Evolutionary conservation across 2,888 invertebrate species (phyloP), one percentile per base, ranked within the genome.

Genomic region (Pristionchus entomophagus): DNA sequence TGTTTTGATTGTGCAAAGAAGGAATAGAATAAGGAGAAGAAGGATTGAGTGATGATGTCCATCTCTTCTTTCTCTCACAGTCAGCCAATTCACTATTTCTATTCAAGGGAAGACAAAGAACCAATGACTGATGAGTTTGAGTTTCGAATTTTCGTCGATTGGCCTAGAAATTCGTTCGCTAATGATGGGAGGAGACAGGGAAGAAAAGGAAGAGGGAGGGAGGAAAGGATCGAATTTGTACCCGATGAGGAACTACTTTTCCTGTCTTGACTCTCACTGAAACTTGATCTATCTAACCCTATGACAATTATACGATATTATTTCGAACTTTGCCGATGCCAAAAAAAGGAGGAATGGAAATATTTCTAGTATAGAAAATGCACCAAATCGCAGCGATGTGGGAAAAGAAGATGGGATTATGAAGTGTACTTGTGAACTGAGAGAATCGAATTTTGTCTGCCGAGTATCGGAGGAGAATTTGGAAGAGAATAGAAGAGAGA

Each of bases 401-500:
- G 73, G 73, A 73, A 73, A 73, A 41, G 10, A 41, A 41, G 41
- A 35, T 26, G 26, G 41, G 45, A 41, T 41, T 38, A 22, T 73
- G 73, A 73, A 73, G 73, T 73, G 41, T 26, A 73, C 73, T 73
- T 73, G 73, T 45, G 73, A 73, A 73, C 73, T 45, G 73, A 73
- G 73, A 45, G 73, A 17, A 45, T n/a, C n/a, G 41, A 73, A 73
- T 41, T 73, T 26, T 8, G 38, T 69, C 38, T 38, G 38, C 35
- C 35, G 26, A 56, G 17, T 56, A 17, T 22, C 56, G 56, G 56
- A n/a, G n/a, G 56, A 56, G 22, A 73, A 73, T 41, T 17, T 73
- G 73, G 73, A 45, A 73, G 73, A 41, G 41, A 73, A 65, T 35
- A 32, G 41, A 45, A 19, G 73, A 73, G n/a, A 45, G 41, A 73